These are phyloP conservation scores for Halichoerus grypus DNA, from an alignment of 2,113 vertebrate genomes.

Conservation along the genomic window DNA sequence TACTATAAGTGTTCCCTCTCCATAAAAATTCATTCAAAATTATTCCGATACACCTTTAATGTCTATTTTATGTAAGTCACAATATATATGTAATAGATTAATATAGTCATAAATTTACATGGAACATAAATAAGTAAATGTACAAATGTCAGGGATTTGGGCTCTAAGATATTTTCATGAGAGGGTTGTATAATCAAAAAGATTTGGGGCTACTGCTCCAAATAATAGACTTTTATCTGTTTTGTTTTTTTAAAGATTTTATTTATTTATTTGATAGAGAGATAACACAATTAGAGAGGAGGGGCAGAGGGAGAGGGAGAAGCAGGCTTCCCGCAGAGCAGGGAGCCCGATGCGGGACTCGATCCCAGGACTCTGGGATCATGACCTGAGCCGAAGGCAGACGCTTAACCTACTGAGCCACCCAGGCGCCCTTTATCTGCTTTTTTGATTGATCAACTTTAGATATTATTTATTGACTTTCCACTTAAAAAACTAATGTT, in stretches of 20 bases:
- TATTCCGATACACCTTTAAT: neutral
- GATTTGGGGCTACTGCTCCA: neutral
- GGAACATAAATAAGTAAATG: constrained; percentile 46
- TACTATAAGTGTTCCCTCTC: neutral
- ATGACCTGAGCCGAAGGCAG: too few species aligned
- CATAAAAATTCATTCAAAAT: constrained; percentile 44
- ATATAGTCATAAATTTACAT: constrained; percentile 10
- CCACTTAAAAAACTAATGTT: constrained; percentile 30
- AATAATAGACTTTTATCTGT: constrained; percentile 18
- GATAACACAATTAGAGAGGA: too few species aligned
- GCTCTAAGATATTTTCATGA: constrained; percentile 51
- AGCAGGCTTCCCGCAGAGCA: too few species aligned
- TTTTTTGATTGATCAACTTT: constrained; percentile 39
- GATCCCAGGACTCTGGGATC: too few species aligned
- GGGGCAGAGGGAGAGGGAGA: too few species aligned
- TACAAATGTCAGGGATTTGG: neutral
- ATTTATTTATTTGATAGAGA: too few species aligned
- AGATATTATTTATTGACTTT: constrained; percentile 1
- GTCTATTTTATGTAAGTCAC: neutral
- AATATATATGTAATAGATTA: neutral
- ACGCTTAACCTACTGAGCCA: too few species aligned
- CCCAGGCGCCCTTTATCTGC: too few species aligned
- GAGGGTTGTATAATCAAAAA: neutral
- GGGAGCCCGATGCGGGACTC: too few species aligned
- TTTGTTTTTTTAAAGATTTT: neutral